These are phyloP conservation scores for Nanorana parkeri DNA, from an alignment of 2,113 vertebrate genomes.

Conservation along the genomic window DNA sequence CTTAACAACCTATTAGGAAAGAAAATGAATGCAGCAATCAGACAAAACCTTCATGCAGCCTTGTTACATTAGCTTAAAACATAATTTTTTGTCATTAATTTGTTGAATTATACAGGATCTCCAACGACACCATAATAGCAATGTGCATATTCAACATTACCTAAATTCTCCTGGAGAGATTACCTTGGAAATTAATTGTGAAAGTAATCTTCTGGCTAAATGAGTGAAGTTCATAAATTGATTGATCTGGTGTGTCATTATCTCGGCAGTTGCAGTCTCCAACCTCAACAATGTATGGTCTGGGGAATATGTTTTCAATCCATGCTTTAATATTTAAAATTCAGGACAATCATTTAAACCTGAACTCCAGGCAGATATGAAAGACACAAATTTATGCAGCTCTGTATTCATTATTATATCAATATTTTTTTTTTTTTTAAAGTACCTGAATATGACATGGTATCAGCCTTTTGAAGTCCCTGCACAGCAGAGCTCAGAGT, in stretches of 20 bases:
- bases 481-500: too few species aligned
- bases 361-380: too few species aligned
- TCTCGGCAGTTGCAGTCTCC: background rate
- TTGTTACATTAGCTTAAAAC: conserved; percentile 32
- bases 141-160: background rate
- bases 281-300: background rate
- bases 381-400: too few species aligned
- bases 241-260: conserved; percentile 34
- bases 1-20: conserved; percentile 12
- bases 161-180: conserved; percentile 29
- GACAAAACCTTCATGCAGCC: background rate
- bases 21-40: conserved; percentile 39
- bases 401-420: too few species aligned
- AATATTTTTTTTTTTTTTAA: too few species aligned
- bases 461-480: too few species aligned
- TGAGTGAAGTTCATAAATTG: conserved; percentile 30
- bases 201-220: conserved; percentile 47
- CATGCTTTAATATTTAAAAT: background rate
- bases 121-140: conserved; percentile 36
- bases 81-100: conserved; percentile 48
- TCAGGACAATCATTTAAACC: too few species aligned
- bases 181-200: conserved; percentile 46
- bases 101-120: conserved; percentile 37
- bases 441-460: too few species aligned
- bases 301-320: background rate